Percentiles rank a stretch among this genome's conserved stretches.
Evolutionary conservation across 2,888 invertebrate species (phyloP).

Genomic region (Zele albiditarsus): DNA sequence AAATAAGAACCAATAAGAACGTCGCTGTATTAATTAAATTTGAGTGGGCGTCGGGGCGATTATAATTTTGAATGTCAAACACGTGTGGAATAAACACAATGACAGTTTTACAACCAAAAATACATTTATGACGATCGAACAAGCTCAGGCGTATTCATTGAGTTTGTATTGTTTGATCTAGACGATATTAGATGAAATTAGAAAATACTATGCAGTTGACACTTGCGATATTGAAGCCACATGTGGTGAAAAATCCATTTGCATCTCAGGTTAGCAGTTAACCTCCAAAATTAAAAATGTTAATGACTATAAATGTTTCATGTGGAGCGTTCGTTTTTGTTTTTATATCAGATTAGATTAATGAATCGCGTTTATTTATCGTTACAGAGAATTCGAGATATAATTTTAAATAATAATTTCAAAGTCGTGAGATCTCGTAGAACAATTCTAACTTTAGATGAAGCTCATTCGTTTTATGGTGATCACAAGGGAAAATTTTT

Average conservation of each 20-base stretch:
- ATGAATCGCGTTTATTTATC: conserved; percentile 30
- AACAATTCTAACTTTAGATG: conserved; percentile 76
- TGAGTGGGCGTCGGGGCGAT: background rate
- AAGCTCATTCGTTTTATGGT: conserved; percentile 85
- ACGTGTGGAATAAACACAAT: conserved; percentile 7
- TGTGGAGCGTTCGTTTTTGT: no score
- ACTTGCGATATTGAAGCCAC: conserved; percentile 90
- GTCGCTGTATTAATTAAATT: background rate
- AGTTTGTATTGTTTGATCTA: background rate
- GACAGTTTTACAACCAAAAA: conserved; percentile 20
- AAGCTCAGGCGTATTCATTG: background rate
- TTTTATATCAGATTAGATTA: no score
- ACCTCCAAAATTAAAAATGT: background rate
- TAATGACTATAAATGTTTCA: no score
- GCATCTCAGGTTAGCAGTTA: conserved; percentile 75
- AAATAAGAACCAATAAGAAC: no score
- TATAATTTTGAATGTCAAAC: background rate
- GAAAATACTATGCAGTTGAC: conserved; percentile 77
- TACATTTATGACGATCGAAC: background rate
- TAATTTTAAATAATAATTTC: conserved; percentile 81
- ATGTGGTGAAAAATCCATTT: conserved; percentile 84
- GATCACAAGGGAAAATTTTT: conserved; percentile 91
- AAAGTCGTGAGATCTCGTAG: conserved; percentile 82
- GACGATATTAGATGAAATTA: conserved; percentile 53
- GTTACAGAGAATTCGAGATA: conserved; percentile 78